Evolutionary conservation across 2,888 invertebrate species (phyloP), one percentile per base, ranked within the genome.

Genomic region (Caenorhabditis panamensis): DNA sequence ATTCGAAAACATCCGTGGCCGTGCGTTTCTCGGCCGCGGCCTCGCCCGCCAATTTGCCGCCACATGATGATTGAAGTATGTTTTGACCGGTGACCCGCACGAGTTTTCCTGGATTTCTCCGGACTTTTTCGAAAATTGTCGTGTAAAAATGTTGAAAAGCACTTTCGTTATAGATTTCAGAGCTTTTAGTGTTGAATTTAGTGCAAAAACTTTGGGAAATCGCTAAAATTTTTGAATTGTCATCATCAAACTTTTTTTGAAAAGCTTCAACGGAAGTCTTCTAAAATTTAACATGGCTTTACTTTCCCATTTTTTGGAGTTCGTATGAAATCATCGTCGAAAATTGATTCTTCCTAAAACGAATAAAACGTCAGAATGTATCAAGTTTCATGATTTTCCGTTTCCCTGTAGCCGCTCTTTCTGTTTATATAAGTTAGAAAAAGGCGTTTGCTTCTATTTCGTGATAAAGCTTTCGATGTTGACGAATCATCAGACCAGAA

Each of bases 41-140:
- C 61, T n/a, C 28, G 28, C 61, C 47, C 47, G 61, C 61, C 44
- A 58, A 58, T 28, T n/a, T n/a, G 58, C 37, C 26, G 58, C 54
- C 58, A 37, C 58, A 58, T 58, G 54, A 56, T 56, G 28, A 56
- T 56, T 31, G 28, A 31, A 28, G 31, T n/a, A 13, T 58, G 58
- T 58, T 58, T 58, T 37, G 36, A 37, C 54, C n/a, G 54, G 18
- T 9, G 31, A 28, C 36, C 13, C 37, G 13, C 58, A 58, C 28
- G 24, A 51, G 26, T 51, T 22, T 26, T 26, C 24, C 16, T 1
- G 2, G 51, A 51, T 51, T 51, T 51, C 16, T 11, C 13, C 11
- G 2, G 11, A 13, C 11, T 51, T 51, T 41, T 6, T 13, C 41
- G 41, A 41, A 11, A 11, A 11, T 41, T 41, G 5, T 41, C 6